Percentiles rank a stretch among this genome's conserved stretches.
phyloP scores from a whole-genome alignment of 1,140 invertebrate species.

The Temnothorax longispinosus region DNA sequence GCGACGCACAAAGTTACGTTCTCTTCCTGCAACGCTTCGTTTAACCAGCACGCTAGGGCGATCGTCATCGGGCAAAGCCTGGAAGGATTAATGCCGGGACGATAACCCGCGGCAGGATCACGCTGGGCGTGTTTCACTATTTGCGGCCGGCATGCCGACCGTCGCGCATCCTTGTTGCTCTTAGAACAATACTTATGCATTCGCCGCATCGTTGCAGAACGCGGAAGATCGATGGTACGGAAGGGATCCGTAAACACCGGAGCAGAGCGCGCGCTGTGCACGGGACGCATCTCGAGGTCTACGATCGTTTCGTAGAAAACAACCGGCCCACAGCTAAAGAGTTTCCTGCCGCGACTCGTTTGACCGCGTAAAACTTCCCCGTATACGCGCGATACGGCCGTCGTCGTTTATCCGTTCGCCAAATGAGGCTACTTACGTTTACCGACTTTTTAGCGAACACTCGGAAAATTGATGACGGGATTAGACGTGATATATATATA shows the following conservation, averaged over 20 bases:
- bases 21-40: background rate
- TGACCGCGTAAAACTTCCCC: constrained; percentile 33
- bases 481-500: background rate
- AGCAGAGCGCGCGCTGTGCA: background rate
- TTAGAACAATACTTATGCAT: constrained; percentile 47
- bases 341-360: constrained; percentile 54
- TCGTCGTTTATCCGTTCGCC: constrained; percentile 27
- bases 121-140: constrained; percentile 48
- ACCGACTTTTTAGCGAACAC: background rate
- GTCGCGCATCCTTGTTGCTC: constrained; percentile 49
- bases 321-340: constrained; percentile 5
- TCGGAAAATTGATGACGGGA: constrained; percentile 13
- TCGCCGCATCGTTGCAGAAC: constrained; percentile 49
- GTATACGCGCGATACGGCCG: background rate
- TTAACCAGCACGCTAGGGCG: background rate
- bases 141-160: constrained; percentile 35
- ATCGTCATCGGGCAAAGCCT: constrained; percentile 19
- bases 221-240: constrained; percentile 71
- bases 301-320: constrained; percentile 52
- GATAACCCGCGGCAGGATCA: constrained; percentile 48
- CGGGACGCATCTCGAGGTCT: constrained; percentile 46
- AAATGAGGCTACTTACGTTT: constrained; percentile 45
- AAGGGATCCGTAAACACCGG: constrained; percentile 59
- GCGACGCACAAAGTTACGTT: background rate
- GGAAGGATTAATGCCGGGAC: constrained; percentile 40